A percentile compares a stretch with the other conserved stretches of the same genome.
Conservation (phyloP, 2,888 invertebrate species). For the Ctenicera cuprea region DNA sequence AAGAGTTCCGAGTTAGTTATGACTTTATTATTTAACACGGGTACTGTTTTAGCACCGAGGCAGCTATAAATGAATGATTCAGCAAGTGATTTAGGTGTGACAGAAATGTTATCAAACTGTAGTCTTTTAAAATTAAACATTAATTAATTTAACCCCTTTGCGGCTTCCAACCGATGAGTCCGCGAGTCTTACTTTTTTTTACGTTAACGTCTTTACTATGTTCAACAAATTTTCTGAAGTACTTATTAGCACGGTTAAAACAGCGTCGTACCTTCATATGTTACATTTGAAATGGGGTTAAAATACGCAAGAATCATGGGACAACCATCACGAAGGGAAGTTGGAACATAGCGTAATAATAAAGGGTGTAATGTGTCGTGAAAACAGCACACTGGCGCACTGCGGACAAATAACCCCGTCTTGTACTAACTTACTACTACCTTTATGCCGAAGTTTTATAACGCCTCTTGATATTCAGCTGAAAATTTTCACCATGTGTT, state of each 20-base stretch:
- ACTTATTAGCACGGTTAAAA: not conserved
- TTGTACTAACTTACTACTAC: constrained; percentile 37
- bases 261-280: constrained; percentile 10
- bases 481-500: constrained; percentile 1
- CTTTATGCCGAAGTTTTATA: constrained; percentile 29
- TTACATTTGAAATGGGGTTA: constrained; percentile 24
- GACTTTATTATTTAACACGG: constrained; percentile 40
- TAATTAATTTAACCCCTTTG: not conserved
- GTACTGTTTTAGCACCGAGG: constrained; percentile 24
- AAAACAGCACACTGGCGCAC: constrained; percentile 47
- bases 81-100: constrained; percentile 8
- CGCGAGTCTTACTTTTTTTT: not conserved
- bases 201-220: not conserved
- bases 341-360: constrained; percentile 44
- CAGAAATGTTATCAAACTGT: constrained; percentile 2
- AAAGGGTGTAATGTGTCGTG: constrained; percentile 45
- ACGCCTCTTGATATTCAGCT: constrained; percentile 13
- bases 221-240: not conserved
- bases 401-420: constrained; percentile 47
- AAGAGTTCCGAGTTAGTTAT: constrained; percentile 41
- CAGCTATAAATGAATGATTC: constrained; percentile 33
- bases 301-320: constrained; percentile 26
- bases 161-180: not conserved
- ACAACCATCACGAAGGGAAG: constrained; percentile 22
- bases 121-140: not conserved